Evolutionary conservation across 2,797 vertebrate species (phyloP).

Genomic region (Enteromius trimaculatus): DNA sequence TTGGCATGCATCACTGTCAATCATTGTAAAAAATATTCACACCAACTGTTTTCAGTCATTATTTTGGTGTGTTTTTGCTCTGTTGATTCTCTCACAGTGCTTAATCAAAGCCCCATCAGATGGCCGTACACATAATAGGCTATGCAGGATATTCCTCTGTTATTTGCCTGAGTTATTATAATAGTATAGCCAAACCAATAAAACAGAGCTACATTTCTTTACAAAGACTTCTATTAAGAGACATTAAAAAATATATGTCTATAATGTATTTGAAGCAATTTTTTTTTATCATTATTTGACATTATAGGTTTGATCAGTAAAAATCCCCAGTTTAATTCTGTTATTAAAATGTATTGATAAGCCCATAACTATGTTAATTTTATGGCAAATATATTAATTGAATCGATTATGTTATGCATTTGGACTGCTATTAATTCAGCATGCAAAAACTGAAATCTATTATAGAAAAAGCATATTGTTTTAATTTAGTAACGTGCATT

Average conservation of each 20-base stretch:
- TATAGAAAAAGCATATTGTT: neutral
- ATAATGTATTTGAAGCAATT: neutral
- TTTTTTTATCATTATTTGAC: neutral
- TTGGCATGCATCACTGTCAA: neutral
- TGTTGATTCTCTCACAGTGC: neutral
- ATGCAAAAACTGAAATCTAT: neutral
- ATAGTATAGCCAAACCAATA: too few relatives aligned
- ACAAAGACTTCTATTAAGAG: neutral
- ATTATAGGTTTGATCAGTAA: neutral
- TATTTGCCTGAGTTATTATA: neutral
- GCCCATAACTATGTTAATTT: neutral
- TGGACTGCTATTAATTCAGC: neutral
- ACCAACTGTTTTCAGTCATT: neutral
- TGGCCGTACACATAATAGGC: neutral
- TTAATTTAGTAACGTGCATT: neutral
- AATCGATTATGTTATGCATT: neutral
- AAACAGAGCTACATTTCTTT: neutral
- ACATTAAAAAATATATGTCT: neutral
- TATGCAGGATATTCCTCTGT: neutral
- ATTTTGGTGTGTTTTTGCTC: neutral
- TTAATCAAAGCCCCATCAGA: slow-evolving; percentile 8
- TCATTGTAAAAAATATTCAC: neutral
- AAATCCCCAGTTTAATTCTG: neutral
- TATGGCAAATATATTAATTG: neutral
- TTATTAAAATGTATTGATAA: neutral